Base-by-base conservation (phyloP, 1,140 invertebrate species). In the Drosophila obscura region DNA sequence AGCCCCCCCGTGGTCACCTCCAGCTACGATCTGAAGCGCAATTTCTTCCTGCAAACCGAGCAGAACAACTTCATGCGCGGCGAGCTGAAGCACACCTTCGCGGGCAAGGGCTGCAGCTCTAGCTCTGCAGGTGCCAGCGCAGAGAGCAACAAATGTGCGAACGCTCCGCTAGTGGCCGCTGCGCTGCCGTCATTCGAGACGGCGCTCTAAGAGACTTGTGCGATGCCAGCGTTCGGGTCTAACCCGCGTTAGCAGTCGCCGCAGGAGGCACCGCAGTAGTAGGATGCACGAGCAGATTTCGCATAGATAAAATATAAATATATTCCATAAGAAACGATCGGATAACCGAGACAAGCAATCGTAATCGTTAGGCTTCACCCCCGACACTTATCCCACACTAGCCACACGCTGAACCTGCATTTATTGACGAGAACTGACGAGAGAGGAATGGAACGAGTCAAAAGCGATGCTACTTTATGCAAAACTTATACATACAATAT, bases 51-150 rank as follows among this genome's bases (percentile, higher is more conserved):
- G 58, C 90, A 92, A 75, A 90, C 90, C 9, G 91, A 92, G 65
- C 90, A 92, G 66, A 92, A 92, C 58, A 92, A 92, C 57, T 92
- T 92, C 26, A 92, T 92, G 82, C 90, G 90, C 8, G 85, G 87
- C 15, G 92, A 92, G 62, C 66, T 91, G 57, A 92, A 90, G 69
- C 68, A 69, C n/a, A 80, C 63, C 64, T 90, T 83, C 62, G 77
- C 66, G 71, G 57, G 31, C 64, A 41, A 72, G 48, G 15, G 35
- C 13, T 11, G 35, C 35, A 39, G 11, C 9, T 13, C 11, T 2
- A 24, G 19, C 19, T 19, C 19, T 11, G 31, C 35, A 13, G 69
- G 52, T 7, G 55, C 15, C 41, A 64, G 28, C 7, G 43, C 6
- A 5, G 84, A 85, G 48, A 56, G 50, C 55, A 85, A 82, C 49